Conservation (phyloP, 2,797 vertebrate genomes). For the Heliangelus exortis region DNA sequence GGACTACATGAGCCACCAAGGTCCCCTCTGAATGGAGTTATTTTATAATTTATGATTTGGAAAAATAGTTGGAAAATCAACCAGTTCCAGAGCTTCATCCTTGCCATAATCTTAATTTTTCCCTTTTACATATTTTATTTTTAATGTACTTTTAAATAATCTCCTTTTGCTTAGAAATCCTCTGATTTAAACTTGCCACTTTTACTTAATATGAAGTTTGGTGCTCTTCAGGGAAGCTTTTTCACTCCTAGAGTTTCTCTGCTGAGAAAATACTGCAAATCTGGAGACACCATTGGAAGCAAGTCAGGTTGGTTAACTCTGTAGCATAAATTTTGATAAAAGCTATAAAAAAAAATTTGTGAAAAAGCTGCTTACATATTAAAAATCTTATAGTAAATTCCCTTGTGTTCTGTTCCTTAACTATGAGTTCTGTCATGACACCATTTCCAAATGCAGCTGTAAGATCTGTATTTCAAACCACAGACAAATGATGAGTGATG, state of each 20-base stretch:
- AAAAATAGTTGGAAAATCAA: neutral
- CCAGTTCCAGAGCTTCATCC: neutral
- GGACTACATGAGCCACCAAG: neutral
- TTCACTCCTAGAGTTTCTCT: neutral
- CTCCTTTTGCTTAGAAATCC: neutral
- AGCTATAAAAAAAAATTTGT: neutral
- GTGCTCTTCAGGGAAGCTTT: neutral
- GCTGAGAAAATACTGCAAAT: neutral
- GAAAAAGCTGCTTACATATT: constrained; percentile 81
- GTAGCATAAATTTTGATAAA: neutral
- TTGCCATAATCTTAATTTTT: neutral
- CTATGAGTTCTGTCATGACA: constrained; percentile 80
- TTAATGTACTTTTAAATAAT: neutral
- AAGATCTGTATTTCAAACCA: constrained; percentile 84
- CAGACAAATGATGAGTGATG: constrained; percentile 84
- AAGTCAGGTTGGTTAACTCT: neutral
- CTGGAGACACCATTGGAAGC: neutral
- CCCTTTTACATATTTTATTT: neutral
- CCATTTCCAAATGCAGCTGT: constrained; percentile 85
- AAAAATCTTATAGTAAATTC: constrained; percentile 86
- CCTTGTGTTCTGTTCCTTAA: constrained; percentile 83
- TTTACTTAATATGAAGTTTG: neutral
- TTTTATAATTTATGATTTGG: neutral
- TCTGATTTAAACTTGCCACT: neutral
- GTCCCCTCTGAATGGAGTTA: neutral